phyloP scores from a whole-genome alignment of 2,797 vertebrate species.

The Manis crassicaudata region DNA sequence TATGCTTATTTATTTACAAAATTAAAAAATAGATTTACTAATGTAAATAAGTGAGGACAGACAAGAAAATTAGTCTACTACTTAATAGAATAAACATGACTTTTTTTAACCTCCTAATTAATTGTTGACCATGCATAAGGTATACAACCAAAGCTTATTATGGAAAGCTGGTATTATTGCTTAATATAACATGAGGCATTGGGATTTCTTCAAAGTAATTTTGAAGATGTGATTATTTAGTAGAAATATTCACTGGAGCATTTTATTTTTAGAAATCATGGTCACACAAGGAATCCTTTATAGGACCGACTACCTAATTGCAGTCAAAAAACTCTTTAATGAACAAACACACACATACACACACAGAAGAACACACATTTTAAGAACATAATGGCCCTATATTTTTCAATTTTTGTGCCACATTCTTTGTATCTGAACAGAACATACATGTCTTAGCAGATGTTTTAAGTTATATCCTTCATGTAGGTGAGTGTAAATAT shows the following conservation, averaged over 20 bases:
- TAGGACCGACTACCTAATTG: conserved; percentile 73
- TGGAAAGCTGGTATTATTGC: conserved; percentile 57
- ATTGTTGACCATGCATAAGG: conserved; percentile 52
- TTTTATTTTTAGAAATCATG: conserved; percentile 76
- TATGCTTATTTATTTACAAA: conserved; percentile 31
- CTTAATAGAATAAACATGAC: conserved; percentile 60
- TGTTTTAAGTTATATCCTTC: conserved; percentile 84
- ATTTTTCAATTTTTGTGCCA: conserved; percentile 56
- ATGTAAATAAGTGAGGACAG: conserved; percentile 45
- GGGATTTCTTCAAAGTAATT: conserved; percentile 77
- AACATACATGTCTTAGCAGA: conserved; percentile 75
- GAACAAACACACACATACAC: conserved; percentile 49
- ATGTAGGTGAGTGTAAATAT: conserved; percentile 80
- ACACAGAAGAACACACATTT: conserved; percentile 60
- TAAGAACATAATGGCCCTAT: conserved; percentile 66
- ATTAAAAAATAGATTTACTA: conserved; percentile 62
- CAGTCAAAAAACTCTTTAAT: conserved; percentile 67
- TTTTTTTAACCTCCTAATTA: conserved; percentile 68
- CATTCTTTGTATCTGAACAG: conserved; percentile 55
- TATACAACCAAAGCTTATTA: conserved; percentile 32
- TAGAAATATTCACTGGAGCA: conserved; percentile 71
- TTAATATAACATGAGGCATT: conserved; percentile 63
- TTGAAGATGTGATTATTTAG: conserved; percentile 78
- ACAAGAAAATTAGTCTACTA: conserved; percentile 57
- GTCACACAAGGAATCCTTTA: conserved; percentile 76